phyloP scores from a whole-genome alignment of 2,113 vertebrate species.

The Chrysochloris asiatica region DNA sequence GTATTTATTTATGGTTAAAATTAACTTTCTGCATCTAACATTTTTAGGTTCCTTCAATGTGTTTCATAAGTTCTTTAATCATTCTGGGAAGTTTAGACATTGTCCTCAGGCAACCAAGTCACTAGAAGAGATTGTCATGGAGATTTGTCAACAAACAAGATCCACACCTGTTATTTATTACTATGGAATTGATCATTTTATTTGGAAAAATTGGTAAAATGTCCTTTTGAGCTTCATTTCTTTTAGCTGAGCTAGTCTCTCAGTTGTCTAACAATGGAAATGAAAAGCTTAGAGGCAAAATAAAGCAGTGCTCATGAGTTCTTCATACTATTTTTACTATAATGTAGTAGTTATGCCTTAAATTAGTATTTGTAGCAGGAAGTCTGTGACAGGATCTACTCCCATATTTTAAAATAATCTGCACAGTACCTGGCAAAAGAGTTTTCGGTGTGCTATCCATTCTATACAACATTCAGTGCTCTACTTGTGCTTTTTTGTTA shows the following conservation, averaged over 20 bases:
- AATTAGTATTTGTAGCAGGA: constrained; percentile 25
- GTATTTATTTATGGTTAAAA: neutral
- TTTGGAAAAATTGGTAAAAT: constrained; percentile 39
- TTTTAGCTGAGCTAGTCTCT: neutral
- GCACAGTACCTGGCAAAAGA: neutral
- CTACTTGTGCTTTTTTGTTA: constrained; percentile 1
- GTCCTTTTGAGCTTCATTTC: neutral
- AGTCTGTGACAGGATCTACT: neutral
- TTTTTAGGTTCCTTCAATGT: neutral
- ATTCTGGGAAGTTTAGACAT: neutral
- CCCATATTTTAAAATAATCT: neutral
- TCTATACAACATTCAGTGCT: neutral
- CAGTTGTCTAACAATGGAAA: neutral
- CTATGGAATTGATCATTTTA: neutral
- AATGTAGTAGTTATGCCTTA: neutral
- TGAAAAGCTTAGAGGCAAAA: neutral
- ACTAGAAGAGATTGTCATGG: neutral
- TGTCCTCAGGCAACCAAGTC: neutral
- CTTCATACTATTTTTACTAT: neutral
- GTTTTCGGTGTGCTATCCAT: neutral
- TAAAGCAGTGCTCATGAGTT: neutral
- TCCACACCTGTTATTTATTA: neutral
- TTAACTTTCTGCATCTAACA: neutral
- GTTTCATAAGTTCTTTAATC: constrained; percentile 25
- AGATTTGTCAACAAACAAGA: neutral